Percentiles rank a stretch among this genome's conserved stretches.
phyloP scores from a whole-genome alignment of 2,113 vertebrate genomes.

The Rhabdomys dilectus region DNA sequence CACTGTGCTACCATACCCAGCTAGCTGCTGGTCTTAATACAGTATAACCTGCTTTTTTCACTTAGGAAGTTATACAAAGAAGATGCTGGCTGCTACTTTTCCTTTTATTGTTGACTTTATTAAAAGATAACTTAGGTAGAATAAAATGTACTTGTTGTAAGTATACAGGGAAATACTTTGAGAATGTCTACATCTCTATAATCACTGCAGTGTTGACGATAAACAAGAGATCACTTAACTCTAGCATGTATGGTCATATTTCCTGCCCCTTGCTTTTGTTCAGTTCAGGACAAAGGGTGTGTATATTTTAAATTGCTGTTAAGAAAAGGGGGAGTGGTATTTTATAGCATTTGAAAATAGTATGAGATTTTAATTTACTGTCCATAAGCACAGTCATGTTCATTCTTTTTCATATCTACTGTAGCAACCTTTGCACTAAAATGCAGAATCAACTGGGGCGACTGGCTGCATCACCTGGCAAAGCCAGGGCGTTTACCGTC shows the following conservation, averaged over 20 bases:
- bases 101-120: constrained; percentile 9
- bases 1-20: too few relatives aligned
- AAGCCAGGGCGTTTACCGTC: not conserved
- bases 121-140: not conserved
- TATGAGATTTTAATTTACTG: not conserved
- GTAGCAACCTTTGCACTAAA: not conserved
- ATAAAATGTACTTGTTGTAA: constrained; percentile 12
- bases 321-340: not conserved
- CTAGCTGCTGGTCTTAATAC: constrained; percentile 14
- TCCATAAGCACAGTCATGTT: not conserved
- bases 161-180: constrained; percentile 11
- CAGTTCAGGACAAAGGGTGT: not conserved
- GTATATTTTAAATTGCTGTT: constrained; percentile 33
- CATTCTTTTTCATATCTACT: not conserved
- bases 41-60: constrained; percentile 29
- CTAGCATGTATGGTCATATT: not conserved
- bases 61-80: constrained; percentile 7
- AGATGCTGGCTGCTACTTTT: not conserved
- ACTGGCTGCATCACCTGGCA: not conserved
- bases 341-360: constrained; percentile 30
- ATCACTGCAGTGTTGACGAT: not conserved
- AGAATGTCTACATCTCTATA: not conserved
- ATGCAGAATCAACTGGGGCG: not conserved
- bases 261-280: not conserved
- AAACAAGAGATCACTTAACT: not conserved